Conservation (phyloP, 2,113 vertebrate genomes). For the Elephas maximus region DNA sequence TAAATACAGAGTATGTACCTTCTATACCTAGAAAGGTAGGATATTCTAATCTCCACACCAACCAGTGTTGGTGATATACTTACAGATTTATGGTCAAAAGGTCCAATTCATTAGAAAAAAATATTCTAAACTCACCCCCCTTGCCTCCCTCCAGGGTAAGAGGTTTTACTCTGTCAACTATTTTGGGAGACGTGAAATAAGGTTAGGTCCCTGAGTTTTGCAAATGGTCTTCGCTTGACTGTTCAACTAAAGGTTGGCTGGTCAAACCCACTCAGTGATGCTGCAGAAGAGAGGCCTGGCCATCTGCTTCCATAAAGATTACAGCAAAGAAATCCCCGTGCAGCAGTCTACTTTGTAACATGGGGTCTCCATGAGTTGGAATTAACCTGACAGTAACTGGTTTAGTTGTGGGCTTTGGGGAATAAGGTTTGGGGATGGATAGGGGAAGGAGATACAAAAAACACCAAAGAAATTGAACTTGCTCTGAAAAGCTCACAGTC, state of each 20-base stretch:
- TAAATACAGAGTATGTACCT: not conserved
- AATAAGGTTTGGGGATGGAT: not conserved
- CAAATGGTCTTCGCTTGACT: not conserved
- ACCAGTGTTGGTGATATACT: not conserved
- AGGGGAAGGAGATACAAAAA: not conserved
- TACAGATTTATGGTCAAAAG: not conserved
- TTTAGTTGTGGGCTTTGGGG: not conserved
- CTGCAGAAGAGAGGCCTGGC: not conserved
- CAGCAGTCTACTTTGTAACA: not conserved
- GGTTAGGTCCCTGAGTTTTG: not conserved
- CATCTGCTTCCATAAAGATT: not conserved
- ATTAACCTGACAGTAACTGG: not conserved
- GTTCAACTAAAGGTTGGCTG: not conserved
- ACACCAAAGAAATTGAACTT: not conserved
- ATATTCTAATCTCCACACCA: not conserved
- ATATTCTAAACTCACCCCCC: not conserved
- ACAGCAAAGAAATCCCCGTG: not conserved
- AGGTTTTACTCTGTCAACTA: not conserved
- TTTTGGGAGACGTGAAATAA: not conserved
- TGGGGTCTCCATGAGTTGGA: not conserved
- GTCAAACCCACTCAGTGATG: not conserved
- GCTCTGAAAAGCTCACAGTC: not conserved
- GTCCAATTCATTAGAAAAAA: not conserved
- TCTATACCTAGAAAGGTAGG: not conserved
- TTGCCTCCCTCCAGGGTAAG: not conserved